Evolutionary conservation across 2,113 vertebrate genomes (phyloP), one percentile per base, ranked within the genome.

Genomic region (Rousettus leschenaultii): DNA sequence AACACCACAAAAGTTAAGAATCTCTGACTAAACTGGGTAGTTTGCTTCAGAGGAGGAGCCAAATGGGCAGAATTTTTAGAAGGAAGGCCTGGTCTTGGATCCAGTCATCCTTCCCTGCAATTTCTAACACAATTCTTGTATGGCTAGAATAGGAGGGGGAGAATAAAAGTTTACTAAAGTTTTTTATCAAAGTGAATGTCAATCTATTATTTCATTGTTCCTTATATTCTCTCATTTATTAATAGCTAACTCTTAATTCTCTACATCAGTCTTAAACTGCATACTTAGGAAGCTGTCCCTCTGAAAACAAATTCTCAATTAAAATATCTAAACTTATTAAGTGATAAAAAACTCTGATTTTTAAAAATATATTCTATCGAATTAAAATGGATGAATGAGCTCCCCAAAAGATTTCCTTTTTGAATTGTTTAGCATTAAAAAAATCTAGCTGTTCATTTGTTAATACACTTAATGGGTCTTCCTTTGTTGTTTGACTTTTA

Each of bases 301-400:
- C 55, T 94, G 30, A 82, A 96, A 95, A 55, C 48, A 93, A 73
- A 89, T 86, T 89, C 38, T 93, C 85, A 86, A 79, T 79, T 48
- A 95, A 89, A 87, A 92, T n/a, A 86, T n/a, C 71, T 83, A 84
- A 73, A 90, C 78, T 94, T 78, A 95, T 65, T 91, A 80, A 84
- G 43, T 59, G 12, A 53, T 83, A 83, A 87, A 89, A 80, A 80
- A 84, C 53, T 79, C 26, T 53, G 9, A 55, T 93, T 93, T 92
- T 80, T 59, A 94, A 91, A 95, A 26, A 91, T 7, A 82, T 79
- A 83, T 85, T 74, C 51, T 79, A 53, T 1, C 86, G 35, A 92
- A 95, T 88, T 71, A 93, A 90, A 92, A 91, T 74, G 40, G 26
- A n/a, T 74, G 7, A 78, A 86, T 11, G 7, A 28, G 9, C n/a